Evolutionary conservation across 92 coral and sea anemone species (phyloP).

Genomic region (Epizoanthus stellaris): DNA sequence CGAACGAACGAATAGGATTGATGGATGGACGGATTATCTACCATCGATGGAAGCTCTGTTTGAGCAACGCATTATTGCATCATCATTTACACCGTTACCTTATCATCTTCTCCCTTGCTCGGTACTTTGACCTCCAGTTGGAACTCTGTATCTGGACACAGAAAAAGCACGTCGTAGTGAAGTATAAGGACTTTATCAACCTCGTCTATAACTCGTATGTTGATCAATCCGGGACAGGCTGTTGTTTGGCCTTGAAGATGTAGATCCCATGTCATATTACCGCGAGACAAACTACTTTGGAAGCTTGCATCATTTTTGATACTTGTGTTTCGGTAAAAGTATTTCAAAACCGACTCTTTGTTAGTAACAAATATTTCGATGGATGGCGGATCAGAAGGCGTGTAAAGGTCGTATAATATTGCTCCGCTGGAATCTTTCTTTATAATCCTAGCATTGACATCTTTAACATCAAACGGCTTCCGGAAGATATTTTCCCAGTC

Average conservation of each 20-base stretch:
- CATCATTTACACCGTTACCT: background rate
- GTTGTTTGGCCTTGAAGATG: constrained; percentile 53
- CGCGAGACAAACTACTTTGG: constrained; percentile 57
- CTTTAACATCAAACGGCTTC: constrained; percentile 47
- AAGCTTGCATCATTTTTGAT: constrained; percentile 70
- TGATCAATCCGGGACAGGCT: constrained; percentile 71
- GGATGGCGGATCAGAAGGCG: constrained; percentile 50
- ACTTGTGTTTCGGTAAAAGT: constrained; percentile 50
- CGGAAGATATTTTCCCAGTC: constrained; percentile 59
- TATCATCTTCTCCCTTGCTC: constrained; percentile 60
- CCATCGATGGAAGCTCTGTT: no score
- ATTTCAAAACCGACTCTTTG: constrained; percentile 55
- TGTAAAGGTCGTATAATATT: constrained; percentile 50
- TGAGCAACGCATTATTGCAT: no score
- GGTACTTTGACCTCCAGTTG: constrained; percentile 61
- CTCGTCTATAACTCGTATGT: constrained; percentile 72
- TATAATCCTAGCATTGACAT: constrained; percentile 42
- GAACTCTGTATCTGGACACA: constrained; percentile 69
- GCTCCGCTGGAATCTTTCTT: constrained; percentile 42
- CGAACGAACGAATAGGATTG: background rate
- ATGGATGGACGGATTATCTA: background rate
- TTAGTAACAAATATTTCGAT: constrained; percentile 56
- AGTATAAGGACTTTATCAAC: constrained; percentile 59
- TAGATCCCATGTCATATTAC: constrained; percentile 60
- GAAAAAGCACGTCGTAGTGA: constrained; percentile 65